A percentile compares a stretch with the other conserved stretches of the same genome.
Conservation (phyloP, 1,140 invertebrate genomes). For the Drosophila mojavensis region DNA sequence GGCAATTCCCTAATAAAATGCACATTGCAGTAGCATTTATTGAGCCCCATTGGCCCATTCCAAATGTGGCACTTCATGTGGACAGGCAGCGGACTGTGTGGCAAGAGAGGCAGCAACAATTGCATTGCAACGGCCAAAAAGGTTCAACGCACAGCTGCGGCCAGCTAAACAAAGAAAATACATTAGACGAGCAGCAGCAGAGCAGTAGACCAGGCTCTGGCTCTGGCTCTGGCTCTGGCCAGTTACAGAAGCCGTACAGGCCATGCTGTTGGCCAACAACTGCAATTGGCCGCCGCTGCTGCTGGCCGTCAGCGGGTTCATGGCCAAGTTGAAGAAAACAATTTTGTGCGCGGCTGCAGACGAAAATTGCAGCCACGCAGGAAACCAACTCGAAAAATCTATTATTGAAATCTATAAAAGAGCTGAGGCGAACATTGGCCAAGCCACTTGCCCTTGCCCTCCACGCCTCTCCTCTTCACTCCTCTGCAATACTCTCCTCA, state of each 20-base stretch:
- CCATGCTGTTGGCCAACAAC: slow-evolving; percentile 26
- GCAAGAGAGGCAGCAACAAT: slow-evolving; percentile 29
- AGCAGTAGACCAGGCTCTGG: neutral
- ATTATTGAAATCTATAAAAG: slow-evolving; percentile 84
- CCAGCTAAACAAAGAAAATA: slow-evolving; percentile 74
- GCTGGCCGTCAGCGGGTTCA: slow-evolving; percentile 46
- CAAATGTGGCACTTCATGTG: slow-evolving; percentile 67
- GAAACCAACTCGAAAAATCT: slow-evolving; percentile 83
- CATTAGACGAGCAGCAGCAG: slow-evolving; percentile 54
- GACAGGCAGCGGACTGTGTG: slow-evolving; percentile 56
- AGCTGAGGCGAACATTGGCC: slow-evolving; percentile 38
- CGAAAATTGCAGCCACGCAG: slow-evolving; percentile 76
- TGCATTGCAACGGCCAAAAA: slow-evolving; percentile 33
- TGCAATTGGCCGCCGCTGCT: slow-evolving; percentile 12
- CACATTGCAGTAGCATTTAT: slow-evolving; percentile 41
- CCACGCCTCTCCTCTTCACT: neutral
- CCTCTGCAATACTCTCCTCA: neutral
- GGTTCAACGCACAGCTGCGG: slow-evolving; percentile 74
- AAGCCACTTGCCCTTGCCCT: neutral
- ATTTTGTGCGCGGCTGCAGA: slow-evolving; percentile 78
- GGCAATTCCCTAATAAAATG: slow-evolving; percentile 4
- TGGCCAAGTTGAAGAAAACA: slow-evolving; percentile 66
- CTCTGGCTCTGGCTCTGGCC: slow-evolving; percentile 14
- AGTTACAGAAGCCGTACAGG: slow-evolving; percentile 40
- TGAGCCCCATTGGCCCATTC: slow-evolving; percentile 52